Percentiles rank a stretch among this genome's conserved stretches.
Evolutionary conservation across 1,140 invertebrate species (phyloP).

Genomic region (Thaumetopoea pityocampa): DNA sequence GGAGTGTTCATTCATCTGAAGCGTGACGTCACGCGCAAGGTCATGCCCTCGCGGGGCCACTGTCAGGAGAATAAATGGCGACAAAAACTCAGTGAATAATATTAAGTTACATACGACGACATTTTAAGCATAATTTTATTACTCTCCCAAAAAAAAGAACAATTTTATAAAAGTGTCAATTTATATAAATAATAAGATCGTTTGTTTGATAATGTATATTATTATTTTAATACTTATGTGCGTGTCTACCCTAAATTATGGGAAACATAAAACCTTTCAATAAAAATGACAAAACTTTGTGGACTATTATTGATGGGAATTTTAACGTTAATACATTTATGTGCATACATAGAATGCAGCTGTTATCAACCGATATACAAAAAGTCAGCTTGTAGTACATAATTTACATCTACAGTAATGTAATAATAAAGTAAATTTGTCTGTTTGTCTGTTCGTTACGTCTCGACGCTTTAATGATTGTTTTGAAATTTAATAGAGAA

Average conservation of each 20-base stretch:
- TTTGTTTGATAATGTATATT: too few relatives aligned
- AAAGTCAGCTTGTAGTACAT: too few relatives aligned
- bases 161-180: slow-evolving; percentile 5
- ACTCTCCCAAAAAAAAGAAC: slow-evolving; percentile 4
- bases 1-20: slow-evolving; percentile 59
- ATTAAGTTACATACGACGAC: too few relatives aligned
- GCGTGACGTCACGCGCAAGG: slow-evolving; percentile 55
- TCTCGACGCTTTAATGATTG: background rate
- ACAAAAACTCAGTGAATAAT: slow-evolving; percentile 36
- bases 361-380: slow-evolving; percentile 9
- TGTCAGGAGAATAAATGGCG: slow-evolving; percentile 33
- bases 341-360: slow-evolving; percentile 41
- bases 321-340: slow-evolving; percentile 54
- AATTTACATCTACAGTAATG: too few relatives aligned
- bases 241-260: background rate
- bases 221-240: too few relatives aligned
- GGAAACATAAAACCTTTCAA: background rate
- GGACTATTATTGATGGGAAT: slow-evolving; percentile 7
- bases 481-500: slow-evolving; percentile 3
- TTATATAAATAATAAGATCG: too few relatives aligned
- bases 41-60: slow-evolving; percentile 46
- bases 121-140: slow-evolving; percentile 16
- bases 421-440: background rate
- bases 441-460: too few relatives aligned
- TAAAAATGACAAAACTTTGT: background rate